Percentiles rank a stretch among this genome's conserved stretches.
phyloP scores from a whole-genome alignment of 2,888 invertebrate genomes.

The Zeuzera pyrina region DNA sequence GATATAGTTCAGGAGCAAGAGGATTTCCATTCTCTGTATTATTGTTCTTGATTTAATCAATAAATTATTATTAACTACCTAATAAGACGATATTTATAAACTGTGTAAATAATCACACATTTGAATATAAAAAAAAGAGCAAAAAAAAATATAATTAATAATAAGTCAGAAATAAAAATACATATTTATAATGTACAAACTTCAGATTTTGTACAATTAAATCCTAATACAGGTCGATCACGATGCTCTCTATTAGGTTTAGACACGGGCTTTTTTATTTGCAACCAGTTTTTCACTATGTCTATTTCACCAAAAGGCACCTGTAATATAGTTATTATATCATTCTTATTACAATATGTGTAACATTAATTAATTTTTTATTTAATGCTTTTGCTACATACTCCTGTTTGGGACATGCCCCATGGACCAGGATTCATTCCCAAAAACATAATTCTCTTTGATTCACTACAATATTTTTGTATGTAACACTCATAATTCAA shows the following conservation, averaged over 20 bases:
- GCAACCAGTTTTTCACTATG: constrained; percentile 78
- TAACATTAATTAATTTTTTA: background rate
- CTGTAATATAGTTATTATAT: too few species aligned
- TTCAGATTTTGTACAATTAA: constrained; percentile 52
- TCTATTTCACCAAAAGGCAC: constrained; percentile 85
- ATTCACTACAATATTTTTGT: constrained; percentile 7
- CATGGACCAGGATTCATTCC: constrained; percentile 98
- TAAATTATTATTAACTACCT: too few species aligned
- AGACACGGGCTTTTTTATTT: constrained; percentile 73
- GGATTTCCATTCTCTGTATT: too few species aligned
- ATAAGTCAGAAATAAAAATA: too few species aligned
- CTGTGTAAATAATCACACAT: too few species aligned
- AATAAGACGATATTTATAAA: too few species aligned
- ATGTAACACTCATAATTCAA: background rate
- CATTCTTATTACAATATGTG: too few species aligned
- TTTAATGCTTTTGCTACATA: constrained; percentile 1
- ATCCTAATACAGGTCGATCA: constrained; percentile 76
- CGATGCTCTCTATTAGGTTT: constrained; percentile 77
- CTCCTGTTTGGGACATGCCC: constrained; percentile 90
- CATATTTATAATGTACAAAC: too few species aligned
- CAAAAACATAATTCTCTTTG: constrained; percentile 84
- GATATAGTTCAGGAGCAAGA: too few species aligned
- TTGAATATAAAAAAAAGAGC: too few species aligned
- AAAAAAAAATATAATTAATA: too few species aligned
- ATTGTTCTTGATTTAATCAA: too few species aligned